A percentile compares a stretch with the other conserved stretches of the same genome.
Evolutionary conservation across 2,113 vertebrate genomes (phyloP).

Genomic region (Ginglymostoma cirratum): DNA sequence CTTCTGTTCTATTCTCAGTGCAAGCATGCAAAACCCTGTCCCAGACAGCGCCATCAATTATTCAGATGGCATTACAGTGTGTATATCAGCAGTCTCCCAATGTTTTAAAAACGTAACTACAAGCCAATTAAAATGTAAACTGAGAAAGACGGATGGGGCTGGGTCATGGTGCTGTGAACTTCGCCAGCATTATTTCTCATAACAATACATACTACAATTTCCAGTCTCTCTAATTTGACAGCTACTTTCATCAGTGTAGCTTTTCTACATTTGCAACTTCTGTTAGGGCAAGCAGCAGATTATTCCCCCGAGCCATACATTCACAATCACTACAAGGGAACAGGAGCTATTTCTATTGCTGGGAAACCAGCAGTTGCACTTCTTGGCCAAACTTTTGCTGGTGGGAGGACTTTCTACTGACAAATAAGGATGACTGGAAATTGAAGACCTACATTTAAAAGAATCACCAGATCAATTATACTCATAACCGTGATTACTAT

Average conservation of each 20-base stretch:
- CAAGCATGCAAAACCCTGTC: slow-evolving; percentile 48
- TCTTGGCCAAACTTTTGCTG: neutral
- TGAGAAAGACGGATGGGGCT: slow-evolving; percentile 71
- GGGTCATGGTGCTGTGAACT: slow-evolving; percentile 67
- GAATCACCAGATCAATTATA: neutral
- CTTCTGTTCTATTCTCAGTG: slow-evolving; percentile 49
- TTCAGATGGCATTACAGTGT: slow-evolving; percentile 68
- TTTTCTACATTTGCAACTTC: slow-evolving; percentile 46
- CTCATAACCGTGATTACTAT: neutral
- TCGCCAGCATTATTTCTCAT: slow-evolving; percentile 51
- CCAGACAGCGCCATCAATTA: slow-evolving; percentile 66
- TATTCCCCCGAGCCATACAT: slow-evolving; percentile 45
- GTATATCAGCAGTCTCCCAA: slow-evolving; percentile 70
- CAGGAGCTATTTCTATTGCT: slow-evolving; percentile 35
- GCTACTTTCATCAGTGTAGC: slow-evolving; percentile 62
- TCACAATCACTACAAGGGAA: slow-evolving; percentile 35
- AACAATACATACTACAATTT: slow-evolving; percentile 65
- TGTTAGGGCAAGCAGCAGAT: slow-evolving; percentile 51
- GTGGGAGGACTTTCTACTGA: neutral
- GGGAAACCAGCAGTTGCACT: neutral
- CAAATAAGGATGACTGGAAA: neutral
- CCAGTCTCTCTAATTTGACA: slow-evolving; percentile 71
- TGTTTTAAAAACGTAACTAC: slow-evolving; percentile 74
- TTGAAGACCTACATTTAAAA: neutral
- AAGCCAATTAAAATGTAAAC: slow-evolving; percentile 82